A percentile compares a stretch with the other conserved stretches of the same genome.
These are phyloP conservation scores for Porphyrio hochstetteri DNA, from an alignment of 2,113 vertebrate species.

Conservation along the genomic window DNA sequence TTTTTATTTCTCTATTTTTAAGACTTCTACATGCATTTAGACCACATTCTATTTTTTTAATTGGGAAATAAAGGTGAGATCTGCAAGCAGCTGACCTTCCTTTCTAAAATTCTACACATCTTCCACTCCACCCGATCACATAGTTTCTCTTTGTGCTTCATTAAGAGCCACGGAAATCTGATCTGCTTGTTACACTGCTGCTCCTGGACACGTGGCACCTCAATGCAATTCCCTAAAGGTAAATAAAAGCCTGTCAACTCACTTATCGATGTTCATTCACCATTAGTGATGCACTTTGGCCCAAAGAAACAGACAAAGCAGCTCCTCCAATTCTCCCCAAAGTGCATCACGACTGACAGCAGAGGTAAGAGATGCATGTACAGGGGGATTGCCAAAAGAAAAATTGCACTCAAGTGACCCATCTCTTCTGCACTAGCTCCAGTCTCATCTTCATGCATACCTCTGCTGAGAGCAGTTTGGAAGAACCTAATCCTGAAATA, in stretches of 20 bases:
- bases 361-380: rapidly evolving
- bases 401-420: neutral
- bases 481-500: neutral
- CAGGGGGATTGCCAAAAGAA: neutral
- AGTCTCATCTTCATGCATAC: neutral
- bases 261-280: neutral
- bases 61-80: neutral
- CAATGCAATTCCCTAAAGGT: neutral
- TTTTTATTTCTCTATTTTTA: neutral
- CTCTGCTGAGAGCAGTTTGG: neutral
- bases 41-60: neutral
- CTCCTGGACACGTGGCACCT: neutral
- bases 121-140: rapidly evolving
- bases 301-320: neutral
- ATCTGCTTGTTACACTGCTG: neutral
- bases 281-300: neutral
- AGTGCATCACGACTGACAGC: neutral
- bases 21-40: neutral
- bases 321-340: neutral
- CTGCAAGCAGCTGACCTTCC: neutral
- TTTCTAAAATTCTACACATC: neutral
- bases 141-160: neutral
- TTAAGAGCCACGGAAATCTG: neutral
- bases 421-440: neutral
- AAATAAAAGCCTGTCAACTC: neutral